Percentiles rank a stretch among this genome's conserved stretches.
These are phyloP conservation scores for Phragmatobia fuliginosa DNA, from an alignment of 2,888 invertebrate genomes.

Conservation along the genomic window DNA sequence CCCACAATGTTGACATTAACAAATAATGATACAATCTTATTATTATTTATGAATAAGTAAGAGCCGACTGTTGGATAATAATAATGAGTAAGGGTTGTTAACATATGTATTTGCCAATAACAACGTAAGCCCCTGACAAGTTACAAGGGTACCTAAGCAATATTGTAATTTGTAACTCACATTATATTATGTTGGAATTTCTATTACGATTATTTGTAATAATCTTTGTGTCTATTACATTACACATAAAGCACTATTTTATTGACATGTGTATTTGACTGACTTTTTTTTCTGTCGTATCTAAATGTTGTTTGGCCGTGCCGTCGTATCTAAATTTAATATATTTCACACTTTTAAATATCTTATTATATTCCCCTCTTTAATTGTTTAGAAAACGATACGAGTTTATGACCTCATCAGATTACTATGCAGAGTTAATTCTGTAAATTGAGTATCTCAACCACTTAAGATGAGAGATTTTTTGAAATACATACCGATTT, in stretches of 20 bases:
- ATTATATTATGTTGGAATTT: neutral
- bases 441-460: neutral
- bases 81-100: slow-evolving; percentile 14
- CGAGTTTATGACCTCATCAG: no score
- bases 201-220: neutral
- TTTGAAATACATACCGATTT: neutral
- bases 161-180: slow-evolving; percentile 4
- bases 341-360: neutral
- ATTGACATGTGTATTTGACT: neutral
- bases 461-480: neutral
- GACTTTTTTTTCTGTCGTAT: neutral
- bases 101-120: slow-evolving; percentile 16
- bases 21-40: slow-evolving; percentile 36
- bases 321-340: no score
- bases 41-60: slow-evolving; percentile 41
- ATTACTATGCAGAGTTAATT: neutral
- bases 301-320: no score
- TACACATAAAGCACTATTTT: neutral
- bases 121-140: slow-evolving; percentile 5
- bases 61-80: slow-evolving; percentile 28
- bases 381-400: no score
- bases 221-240: neutral
- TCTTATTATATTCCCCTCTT: neutral
- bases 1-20: slow-evolving; percentile 17
- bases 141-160: slow-evolving; percentile 4